Evolutionary conservation across 2,888 invertebrate genomes (phyloP).

Genomic region (Dryococelus australis): DNA sequence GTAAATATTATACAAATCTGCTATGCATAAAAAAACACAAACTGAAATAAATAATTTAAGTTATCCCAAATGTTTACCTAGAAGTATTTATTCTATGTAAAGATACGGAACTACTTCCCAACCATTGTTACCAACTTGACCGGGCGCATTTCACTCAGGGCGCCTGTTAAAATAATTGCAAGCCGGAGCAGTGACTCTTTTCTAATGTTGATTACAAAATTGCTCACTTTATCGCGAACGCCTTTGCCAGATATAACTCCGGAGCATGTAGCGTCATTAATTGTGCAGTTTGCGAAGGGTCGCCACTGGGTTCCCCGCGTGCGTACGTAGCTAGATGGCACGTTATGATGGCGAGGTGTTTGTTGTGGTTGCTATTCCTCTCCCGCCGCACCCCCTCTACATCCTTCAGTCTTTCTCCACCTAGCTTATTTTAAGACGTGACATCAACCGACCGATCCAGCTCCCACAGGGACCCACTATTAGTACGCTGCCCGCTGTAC

Average conservation of each 20-base stretch:
- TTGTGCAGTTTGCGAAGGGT: background rate
- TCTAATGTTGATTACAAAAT: too few species aligned
- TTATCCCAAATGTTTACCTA: too few species aligned
- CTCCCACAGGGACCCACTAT: background rate
- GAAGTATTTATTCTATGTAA: too few species aligned
- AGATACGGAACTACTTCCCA: too few species aligned
- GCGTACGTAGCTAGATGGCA: background rate
- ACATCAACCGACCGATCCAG: constrained; percentile 4
- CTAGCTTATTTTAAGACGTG: background rate
- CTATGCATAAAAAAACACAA: too few species aligned
- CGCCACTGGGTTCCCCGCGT: background rate
- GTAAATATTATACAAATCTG: too few species aligned
- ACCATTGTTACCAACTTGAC: too few species aligned
- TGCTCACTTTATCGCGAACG: too few species aligned
- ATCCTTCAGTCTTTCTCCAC: background rate
- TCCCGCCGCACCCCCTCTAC: background rate
- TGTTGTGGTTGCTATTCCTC: background rate
- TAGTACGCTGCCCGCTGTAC: background rate
- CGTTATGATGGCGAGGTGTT: background rate
- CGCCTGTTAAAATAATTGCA: too few species aligned
- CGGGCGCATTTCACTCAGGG: too few species aligned
- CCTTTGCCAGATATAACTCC: background rate
- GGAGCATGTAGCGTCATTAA: background rate
- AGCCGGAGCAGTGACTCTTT: too few species aligned
- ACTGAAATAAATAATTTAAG: too few species aligned